Percentiles rank a stretch among this genome's conserved stretches.
Conservation (phyloP, 2,797 vertebrate genomes). For the Ibycter americanus region DNA sequence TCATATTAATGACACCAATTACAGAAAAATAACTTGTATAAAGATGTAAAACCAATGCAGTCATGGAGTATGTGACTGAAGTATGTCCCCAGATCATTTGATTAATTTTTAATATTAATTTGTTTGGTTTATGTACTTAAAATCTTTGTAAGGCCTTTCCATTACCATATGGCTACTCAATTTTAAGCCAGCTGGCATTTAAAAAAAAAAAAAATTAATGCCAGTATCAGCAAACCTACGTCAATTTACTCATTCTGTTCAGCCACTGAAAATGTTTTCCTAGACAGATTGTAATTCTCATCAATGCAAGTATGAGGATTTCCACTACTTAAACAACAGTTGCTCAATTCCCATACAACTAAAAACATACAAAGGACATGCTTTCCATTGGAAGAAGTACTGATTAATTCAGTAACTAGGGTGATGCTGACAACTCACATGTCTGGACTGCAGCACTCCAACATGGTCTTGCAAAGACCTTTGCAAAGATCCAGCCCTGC, state of each 20-base stretch:
- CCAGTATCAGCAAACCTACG: background rate
- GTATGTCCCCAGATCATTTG: background rate
- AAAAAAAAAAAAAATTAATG: background rate
- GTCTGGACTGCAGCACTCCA: background rate
- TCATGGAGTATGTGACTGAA: background rate
- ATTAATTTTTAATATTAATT: background rate
- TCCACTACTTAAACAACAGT: background rate
- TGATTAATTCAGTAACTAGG: background rate
- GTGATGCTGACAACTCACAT: background rate
- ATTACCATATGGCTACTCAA: background rate
- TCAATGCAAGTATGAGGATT: background rate
- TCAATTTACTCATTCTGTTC: background rate
- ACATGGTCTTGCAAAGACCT: background rate
- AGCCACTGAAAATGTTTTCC: background rate
- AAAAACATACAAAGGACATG: background rate
- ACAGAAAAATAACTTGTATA: background rate
- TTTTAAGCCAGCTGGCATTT: background rate
- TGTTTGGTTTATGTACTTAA: background rate
- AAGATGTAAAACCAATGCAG: background rate
- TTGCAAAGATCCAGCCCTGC: background rate
- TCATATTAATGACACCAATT: background rate
- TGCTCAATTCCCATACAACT: slow-evolving; percentile 1
- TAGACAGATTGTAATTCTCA: background rate
- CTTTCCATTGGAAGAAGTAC: background rate
- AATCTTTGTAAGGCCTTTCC: background rate